A percentile compares a stretch with the other conserved stretches of the same genome.
Evolutionary conservation across 1,140 invertebrate genomes (phyloP).

Genomic region (Drosophila lacteicornis): DNA sequence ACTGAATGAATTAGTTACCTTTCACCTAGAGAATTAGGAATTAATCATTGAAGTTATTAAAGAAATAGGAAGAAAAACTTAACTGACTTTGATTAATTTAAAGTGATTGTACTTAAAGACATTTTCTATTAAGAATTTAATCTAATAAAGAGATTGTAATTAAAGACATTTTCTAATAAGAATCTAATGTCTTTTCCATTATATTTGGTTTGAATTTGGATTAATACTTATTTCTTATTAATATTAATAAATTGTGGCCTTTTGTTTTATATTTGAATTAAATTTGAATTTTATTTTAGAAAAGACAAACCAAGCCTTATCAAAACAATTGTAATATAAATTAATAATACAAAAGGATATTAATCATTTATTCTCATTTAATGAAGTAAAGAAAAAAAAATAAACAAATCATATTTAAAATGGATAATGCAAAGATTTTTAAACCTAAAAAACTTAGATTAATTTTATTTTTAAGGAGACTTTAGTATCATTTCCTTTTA

Average conservation of each 20-base stretch:
- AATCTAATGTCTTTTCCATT: too few relatives aligned
- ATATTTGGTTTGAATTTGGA: too few relatives aligned
- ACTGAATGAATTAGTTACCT: constrained; percentile 3
- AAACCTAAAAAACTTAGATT: not conserved
- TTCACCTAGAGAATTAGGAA: constrained; percentile 3
- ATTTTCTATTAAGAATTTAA: too few relatives aligned
- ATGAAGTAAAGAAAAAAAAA: too few relatives aligned
- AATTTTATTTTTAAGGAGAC: not conserved
- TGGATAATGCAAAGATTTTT: not conserved
- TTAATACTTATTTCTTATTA: too few relatives aligned
- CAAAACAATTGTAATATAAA: too few relatives aligned
- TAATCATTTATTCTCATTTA: too few relatives aligned
- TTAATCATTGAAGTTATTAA: not conserved
- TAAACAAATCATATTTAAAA: not conserved
- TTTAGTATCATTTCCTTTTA: rapidly evolving
- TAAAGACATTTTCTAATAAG: too few relatives aligned
- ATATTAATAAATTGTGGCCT: too few relatives aligned
- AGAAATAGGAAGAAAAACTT: not conserved
- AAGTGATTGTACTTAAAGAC: not conserved
- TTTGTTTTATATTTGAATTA: not conserved
- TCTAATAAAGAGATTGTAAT: not conserved
- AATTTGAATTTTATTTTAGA: not conserved
- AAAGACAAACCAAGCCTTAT: too few relatives aligned
- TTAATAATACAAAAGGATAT: too few relatives aligned
- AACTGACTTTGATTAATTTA: not conserved